phyloP scores from a whole-genome alignment of 2,797 vertebrate genomes.

The Poecilia gillii region DNA sequence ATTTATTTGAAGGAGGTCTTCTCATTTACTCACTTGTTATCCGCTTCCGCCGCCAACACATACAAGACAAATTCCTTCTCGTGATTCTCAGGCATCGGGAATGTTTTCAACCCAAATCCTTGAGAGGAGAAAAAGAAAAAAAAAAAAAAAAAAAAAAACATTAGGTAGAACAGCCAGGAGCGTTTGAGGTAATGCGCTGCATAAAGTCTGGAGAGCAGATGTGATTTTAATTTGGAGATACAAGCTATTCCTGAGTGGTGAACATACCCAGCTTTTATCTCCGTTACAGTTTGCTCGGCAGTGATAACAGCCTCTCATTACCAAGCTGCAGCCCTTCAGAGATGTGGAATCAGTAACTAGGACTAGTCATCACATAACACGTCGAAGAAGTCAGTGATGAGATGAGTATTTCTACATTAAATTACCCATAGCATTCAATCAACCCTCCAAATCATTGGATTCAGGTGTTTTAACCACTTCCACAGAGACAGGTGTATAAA shows the following conservation, averaged over 20 bases:
- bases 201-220: slow-evolving; percentile 35
- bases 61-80: slow-evolving; percentile 44
- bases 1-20: slow-evolving; percentile 31
- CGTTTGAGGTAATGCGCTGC: slow-evolving; percentile 53
- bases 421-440: not conserved
- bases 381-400: slow-evolving; percentile 15
- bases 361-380: slow-evolving; percentile 43
- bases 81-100: slow-evolving; percentile 19
- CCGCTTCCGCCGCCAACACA: slow-evolving; percentile 28
- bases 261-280: slow-evolving; percentile 55
- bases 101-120: slow-evolving; percentile 29
- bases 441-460: not conserved
- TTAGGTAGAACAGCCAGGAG: slow-evolving; percentile 26
- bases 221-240: slow-evolving; percentile 54
- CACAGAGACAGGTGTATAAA: not conserved
- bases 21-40: slow-evolving; percentile 51
- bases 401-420: not conserved
- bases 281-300: slow-evolving; percentile 37
- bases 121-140: slow-evolving; percentile 27
- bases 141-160: slow-evolving; percentile 43
- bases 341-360: slow-evolving; percentile 42
- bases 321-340: slow-evolving; percentile 50
- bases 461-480: not conserved
- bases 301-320: slow-evolving; percentile 72
- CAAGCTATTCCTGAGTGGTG: slow-evolving; percentile 50